phyloP scores from a whole-genome alignment of 2,113 vertebrate genomes.

The Oryzias celebensis region DNA sequence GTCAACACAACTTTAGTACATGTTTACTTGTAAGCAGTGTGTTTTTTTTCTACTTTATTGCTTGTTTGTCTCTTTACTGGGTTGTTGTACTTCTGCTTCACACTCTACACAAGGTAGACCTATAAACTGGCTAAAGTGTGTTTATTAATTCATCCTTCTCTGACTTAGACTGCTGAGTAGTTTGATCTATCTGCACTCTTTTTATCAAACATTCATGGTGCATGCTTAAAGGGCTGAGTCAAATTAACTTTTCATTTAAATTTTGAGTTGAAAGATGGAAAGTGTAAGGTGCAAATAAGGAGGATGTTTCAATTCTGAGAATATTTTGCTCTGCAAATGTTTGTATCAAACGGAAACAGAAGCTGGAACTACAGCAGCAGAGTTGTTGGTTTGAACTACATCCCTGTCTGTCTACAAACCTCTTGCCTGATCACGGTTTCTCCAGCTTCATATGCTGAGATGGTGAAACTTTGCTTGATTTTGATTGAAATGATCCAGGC shows the following conservation, averaged over 20 bases:
- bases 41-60: neutral
- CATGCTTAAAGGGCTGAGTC: slow-evolving; percentile 20
- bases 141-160: slow-evolving; percentile 17
- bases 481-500: no score
- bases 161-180: slow-evolving; percentile 19
- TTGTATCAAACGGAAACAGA: slow-evolving; percentile 14
- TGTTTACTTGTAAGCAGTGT: neutral
- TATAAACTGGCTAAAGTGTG: slow-evolving; percentile 4
- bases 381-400: neutral
- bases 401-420: neutral
- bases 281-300: neutral
- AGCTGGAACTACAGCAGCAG: neutral
- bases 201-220: slow-evolving; percentile 23
- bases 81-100: neutral
- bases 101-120: neutral
- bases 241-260: slow-evolving; percentile 27
- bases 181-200: slow-evolving; percentile 28
- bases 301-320: slow-evolving; percentile 7
- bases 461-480: no score
- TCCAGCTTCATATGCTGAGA: no score
- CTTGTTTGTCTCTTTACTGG: no score
- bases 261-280: slow-evolving; percentile 3
- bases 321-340: neutral
- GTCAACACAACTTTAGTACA: no score
- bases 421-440: neutral